Evolutionary conservation across 2,797 vertebrate species (phyloP).

Genomic region (Melanotaenia pygmaea): DNA sequence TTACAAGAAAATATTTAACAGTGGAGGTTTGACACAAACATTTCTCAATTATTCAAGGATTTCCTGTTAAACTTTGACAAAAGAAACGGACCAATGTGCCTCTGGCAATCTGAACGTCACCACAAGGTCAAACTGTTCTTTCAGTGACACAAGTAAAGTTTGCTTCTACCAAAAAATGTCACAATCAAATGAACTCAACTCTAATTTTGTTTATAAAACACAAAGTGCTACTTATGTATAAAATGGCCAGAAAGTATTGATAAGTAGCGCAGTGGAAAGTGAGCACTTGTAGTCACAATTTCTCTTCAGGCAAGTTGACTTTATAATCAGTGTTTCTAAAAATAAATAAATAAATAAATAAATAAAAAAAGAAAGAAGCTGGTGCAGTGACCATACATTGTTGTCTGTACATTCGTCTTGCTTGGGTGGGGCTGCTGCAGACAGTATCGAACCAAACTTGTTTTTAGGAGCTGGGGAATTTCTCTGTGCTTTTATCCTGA

Average conservation of each 20-base stretch:
- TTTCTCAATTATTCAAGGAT: background rate
- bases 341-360: conserved; percentile 7
- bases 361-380: conserved; percentile 37
- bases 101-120: background rate
- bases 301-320: background rate
- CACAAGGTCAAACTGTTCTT: background rate
- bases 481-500: conserved; percentile 71
- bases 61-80: background rate
- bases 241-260: background rate
- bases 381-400: conserved; percentile 49
- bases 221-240: too few species aligned
- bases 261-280: background rate
- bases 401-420: conserved; percentile 59
- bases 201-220: too few species aligned
- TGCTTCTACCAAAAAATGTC: background rate
- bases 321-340: conserved; percentile 21
- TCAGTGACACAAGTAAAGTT: background rate
- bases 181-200: too few species aligned
- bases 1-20: background rate
- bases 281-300: background rate
- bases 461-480: conserved; percentile 78
- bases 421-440: conserved; percentile 68
- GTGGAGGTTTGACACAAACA: background rate
- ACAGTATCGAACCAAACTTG: conserved; percentile 67
- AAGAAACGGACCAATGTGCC: background rate